phyloP scores from a whole-genome alignment of 2,113 vertebrate species.

The Silurus asotus region DNA sequence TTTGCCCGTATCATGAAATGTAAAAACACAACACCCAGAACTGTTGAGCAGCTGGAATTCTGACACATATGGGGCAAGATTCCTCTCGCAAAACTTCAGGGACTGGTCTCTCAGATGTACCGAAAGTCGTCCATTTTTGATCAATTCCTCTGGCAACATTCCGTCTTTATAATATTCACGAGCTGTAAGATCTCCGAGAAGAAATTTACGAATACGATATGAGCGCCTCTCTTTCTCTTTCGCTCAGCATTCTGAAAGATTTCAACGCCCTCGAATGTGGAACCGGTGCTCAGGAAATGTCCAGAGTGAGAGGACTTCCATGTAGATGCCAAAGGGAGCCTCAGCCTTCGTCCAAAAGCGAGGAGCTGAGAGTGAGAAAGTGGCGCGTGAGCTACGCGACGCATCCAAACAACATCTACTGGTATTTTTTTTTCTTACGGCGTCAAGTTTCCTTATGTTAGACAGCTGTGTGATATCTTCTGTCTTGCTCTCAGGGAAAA shows the following conservation, averaged over 20 bases:
- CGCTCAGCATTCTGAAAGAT: conserved; percentile 87
- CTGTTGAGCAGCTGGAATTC: too few relatives aligned
- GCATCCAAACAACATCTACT: conserved; percentile 87
- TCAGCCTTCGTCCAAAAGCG: conserved; percentile 79
- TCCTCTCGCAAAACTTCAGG: too few relatives aligned
- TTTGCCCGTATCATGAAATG: too few relatives aligned
- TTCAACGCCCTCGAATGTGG: conserved; percentile 88
- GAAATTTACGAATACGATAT: background rate
- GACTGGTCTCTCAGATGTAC: too few relatives aligned
- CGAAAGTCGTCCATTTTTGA: background rate
- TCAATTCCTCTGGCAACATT: background rate
- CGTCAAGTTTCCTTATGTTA: too few relatives aligned
- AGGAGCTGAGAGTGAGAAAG: conserved; percentile 68
- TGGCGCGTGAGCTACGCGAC: conserved; percentile 85
- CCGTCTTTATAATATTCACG: background rate
- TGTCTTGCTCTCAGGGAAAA: conserved; percentile 77
- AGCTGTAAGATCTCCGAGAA: background rate
- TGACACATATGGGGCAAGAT: too few relatives aligned
- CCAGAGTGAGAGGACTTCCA: background rate
- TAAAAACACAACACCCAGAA: too few relatives aligned
- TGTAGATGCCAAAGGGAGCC: conserved; percentile 75
- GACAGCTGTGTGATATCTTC: too few relatives aligned
- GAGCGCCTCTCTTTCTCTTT: background rate
- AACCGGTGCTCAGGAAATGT: conserved; percentile 33
- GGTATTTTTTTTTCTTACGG: conserved; percentile 70